A percentile compares a stretch with the other conserved stretches of the same genome.
Conservation (phyloP, 2,888 invertebrate genomes). For the Drosophila conformis region DNA sequence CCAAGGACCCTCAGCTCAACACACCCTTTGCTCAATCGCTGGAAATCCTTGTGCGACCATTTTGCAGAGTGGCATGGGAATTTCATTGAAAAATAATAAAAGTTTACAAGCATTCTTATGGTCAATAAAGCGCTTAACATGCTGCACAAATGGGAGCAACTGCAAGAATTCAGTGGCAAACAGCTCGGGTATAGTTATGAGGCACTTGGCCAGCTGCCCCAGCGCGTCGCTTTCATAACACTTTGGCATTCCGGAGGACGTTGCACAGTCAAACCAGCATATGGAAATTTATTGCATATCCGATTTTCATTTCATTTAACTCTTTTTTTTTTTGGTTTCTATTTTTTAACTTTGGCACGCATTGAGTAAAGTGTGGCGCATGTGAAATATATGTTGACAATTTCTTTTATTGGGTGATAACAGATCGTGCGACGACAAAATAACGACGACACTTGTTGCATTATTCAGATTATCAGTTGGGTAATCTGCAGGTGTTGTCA, state of each 20-base stretch:
- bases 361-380: conserved; percentile 53
- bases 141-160: conserved; percentile 14
- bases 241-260: conserved; percentile 54
- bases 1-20: neutral
- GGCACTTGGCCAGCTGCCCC: conserved; percentile 10
- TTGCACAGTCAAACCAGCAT: conserved; percentile 45
- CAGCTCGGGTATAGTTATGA: neutral
- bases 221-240: conserved; percentile 59
- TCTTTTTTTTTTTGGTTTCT: conserved; percentile 2
- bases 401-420: conserved; percentile 66
- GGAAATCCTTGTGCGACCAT: conserved; percentile 26
- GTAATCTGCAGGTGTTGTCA: conserved; percentile 45
- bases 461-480: conserved; percentile 66
- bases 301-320: conserved; percentile 18
- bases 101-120: conserved; percentile 29
- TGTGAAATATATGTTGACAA: conserved; percentile 58
- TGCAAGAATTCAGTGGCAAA: conserved; percentile 2
- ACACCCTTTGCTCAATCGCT: conserved; percentile 11
- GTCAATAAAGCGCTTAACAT: conserved; percentile 22
- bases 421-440: conserved; percentile 53
- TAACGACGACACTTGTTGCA: conserved; percentile 62
- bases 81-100: conserved; percentile 23
- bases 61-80: conserved; percentile 31
- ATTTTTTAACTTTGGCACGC: conserved; percentile 65
- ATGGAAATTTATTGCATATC: conserved; percentile 57